Evolutionary conservation across 2,113 vertebrate genomes (phyloP).

Genomic region (Vanacampus margaritifer): DNA sequence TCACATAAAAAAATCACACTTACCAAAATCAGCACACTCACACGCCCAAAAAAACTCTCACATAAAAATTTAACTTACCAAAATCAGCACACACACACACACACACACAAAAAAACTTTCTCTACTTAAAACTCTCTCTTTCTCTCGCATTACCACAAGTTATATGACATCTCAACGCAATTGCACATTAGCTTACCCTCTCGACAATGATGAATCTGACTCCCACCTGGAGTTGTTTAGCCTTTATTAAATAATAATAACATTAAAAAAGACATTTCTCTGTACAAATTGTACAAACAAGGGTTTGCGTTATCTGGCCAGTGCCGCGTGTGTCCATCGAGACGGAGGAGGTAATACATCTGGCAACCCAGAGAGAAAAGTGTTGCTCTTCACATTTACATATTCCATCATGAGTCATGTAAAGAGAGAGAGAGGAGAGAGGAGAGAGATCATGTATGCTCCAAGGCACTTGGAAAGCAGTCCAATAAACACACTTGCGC

Average conservation of each 20-base stretch:
- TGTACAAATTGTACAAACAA: constrained; percentile 99
- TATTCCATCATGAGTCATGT: constrained; percentile 1
- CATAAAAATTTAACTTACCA: too few species aligned
- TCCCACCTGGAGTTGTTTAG: constrained; percentile 66
- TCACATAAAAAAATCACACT: too few species aligned
- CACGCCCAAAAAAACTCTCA: too few species aligned
- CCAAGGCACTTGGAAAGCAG: constrained; percentile 94
- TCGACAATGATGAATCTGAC: background rate
- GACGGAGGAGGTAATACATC: constrained; percentile 80
- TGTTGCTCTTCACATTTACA: constrained; percentile 23
- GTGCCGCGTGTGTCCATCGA: constrained; percentile 59
- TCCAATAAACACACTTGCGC: constrained; percentile 59
- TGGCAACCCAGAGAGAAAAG: constrained; percentile 74
- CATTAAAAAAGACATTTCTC: constrained; percentile 81
- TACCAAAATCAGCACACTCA: too few species aligned
- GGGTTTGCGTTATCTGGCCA: constrained; percentile 81
- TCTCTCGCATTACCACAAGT: too few species aligned
- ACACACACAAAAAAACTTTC: too few species aligned
- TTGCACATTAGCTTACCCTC: too few species aligned
- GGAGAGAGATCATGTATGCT: constrained; percentile 63
- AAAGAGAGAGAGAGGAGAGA: constrained; percentile 15
- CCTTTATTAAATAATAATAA: constrained; percentile 99
- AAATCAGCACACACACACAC: too few species aligned
- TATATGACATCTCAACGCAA: background rate
- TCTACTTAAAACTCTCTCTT: too few species aligned